These are phyloP conservation scores for Drosophila insularis DNA, from an alignment of 1,140 invertebrate genomes.

Conservation along the genomic window DNA sequence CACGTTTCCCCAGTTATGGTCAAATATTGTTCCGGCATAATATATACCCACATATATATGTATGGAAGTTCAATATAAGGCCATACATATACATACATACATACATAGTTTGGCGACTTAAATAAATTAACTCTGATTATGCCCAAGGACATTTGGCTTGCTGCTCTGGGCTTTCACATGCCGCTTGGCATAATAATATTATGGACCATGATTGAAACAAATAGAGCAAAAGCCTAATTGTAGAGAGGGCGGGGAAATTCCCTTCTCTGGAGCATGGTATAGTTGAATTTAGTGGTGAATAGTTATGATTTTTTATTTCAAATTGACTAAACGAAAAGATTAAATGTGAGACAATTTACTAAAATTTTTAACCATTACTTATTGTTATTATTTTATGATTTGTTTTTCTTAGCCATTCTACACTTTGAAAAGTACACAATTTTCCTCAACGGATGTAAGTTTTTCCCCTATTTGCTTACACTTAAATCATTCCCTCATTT, in stretches of 20 bases:
- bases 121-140: conserved; percentile 72
- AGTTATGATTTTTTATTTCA: neutral
- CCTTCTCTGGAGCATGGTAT: neutral
- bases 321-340: no score
- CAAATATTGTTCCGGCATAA: conserved; percentile 45
- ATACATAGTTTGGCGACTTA: conserved; percentile 58
- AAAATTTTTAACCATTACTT: no score
- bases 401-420: no score
- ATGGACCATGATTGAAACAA: conserved; percentile 51
- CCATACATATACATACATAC: neutral
- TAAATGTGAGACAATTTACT: no score
- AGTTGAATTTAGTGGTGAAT: neutral
- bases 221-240: conserved; percentile 65
- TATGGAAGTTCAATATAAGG: neutral
- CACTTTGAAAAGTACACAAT: conserved; percentile 7
- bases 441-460: neutral
- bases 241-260: conserved; percentile 23
- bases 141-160: conserved; percentile 45
- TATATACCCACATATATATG: neutral
- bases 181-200: conserved; percentile 45
- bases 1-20: conserved; percentile 22
- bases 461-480: conserved; percentile 14
- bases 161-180: neutral
- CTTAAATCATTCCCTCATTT: conserved; percentile 9
- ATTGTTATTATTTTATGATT: no score